phyloP scores from a whole-genome alignment of 2,797 vertebrate species.

The Coranthus polyacanthus region DNA sequence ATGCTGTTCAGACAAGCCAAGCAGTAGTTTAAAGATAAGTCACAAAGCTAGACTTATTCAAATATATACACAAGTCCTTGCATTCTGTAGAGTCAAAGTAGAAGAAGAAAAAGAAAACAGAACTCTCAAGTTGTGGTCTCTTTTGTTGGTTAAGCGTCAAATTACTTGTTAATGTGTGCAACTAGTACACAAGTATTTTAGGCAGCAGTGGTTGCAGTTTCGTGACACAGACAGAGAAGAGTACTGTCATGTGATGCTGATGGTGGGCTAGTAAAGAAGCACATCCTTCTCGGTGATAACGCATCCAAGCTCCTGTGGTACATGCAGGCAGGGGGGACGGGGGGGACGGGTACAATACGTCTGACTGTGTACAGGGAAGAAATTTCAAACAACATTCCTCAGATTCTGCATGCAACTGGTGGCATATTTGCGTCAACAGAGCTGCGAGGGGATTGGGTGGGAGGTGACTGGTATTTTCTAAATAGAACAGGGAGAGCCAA shows the following conservation, averaged over 20 bases:
- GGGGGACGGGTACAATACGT: constrained; percentile 57
- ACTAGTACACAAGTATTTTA: constrained; percentile 14
- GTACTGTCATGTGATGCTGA: constrained; percentile 44
- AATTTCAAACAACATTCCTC: constrained; percentile 82
- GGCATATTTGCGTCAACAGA: constrained; percentile 80
- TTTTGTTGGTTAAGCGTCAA: constrained; percentile 9
- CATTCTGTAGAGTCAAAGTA: no score
- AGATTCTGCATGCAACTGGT: constrained; percentile 82
- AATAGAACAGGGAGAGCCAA: constrained; percentile 70
- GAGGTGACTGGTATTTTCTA: constrained; percentile 78
- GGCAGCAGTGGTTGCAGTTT: constrained; percentile 12
- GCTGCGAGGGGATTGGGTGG: constrained; percentile 65
- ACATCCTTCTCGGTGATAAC: constrained; percentile 44
- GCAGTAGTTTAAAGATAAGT: constrained; percentile 15
- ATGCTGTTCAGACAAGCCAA: constrained; percentile 36
- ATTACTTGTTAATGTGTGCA: background rate
- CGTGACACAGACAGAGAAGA: constrained; percentile 11
- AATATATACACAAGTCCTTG: constrained; percentile 14
- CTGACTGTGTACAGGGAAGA: constrained; percentile 66
- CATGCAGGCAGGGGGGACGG: constrained; percentile 9
- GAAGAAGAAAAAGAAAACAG: background rate
- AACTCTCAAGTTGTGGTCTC: background rate
- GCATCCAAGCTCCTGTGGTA: constrained; percentile 43
- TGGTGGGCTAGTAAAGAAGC: constrained; percentile 16
- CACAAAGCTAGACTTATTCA: constrained; percentile 2